These are phyloP conservation scores for Leptinotarsa juncta DNA, from an alignment of 2,888 invertebrate species.

Conservation along the genomic window DNA sequence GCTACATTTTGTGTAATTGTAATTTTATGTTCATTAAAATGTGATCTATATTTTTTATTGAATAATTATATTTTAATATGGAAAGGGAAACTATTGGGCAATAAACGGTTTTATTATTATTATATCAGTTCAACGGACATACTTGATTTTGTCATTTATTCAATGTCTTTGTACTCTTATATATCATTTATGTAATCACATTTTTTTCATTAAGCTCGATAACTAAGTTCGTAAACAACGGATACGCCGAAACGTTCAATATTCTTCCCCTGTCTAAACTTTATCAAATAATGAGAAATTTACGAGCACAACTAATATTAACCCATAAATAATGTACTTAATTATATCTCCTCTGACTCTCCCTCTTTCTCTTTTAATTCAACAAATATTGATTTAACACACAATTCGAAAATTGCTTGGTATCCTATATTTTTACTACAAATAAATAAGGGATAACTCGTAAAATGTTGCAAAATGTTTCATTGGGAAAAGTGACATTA, in stretches of 20 bases:
- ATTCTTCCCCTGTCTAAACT: conserved; percentile 19
- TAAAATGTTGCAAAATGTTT: background rate
- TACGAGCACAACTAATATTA: conserved; percentile 37
- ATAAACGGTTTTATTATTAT: too few species aligned
- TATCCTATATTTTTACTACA: background rate
- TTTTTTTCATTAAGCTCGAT: background rate
- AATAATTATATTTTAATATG: too few species aligned
- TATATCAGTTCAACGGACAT: too few species aligned
- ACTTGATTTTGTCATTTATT: background rate
- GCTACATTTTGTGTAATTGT: too few species aligned
- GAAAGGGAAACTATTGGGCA: too few species aligned
- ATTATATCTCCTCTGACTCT: conserved; percentile 31
- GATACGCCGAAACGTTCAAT: background rate
- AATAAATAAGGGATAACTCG: background rate
- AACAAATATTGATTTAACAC: conserved; percentile 31
- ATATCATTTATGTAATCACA: background rate
- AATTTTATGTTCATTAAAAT: too few species aligned
- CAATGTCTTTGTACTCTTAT: background rate
- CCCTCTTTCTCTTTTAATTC: conserved; percentile 23
- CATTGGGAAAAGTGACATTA: background rate
- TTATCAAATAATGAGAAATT: conserved; percentile 40
- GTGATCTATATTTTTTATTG: too few species aligned
- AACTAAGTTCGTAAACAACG: background rate
- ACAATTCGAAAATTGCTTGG: conserved; percentile 16
- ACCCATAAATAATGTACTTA: conserved; percentile 41